Conservation (phyloP, 2,888 invertebrate genomes). For the Diabrotica balteata region DNA sequence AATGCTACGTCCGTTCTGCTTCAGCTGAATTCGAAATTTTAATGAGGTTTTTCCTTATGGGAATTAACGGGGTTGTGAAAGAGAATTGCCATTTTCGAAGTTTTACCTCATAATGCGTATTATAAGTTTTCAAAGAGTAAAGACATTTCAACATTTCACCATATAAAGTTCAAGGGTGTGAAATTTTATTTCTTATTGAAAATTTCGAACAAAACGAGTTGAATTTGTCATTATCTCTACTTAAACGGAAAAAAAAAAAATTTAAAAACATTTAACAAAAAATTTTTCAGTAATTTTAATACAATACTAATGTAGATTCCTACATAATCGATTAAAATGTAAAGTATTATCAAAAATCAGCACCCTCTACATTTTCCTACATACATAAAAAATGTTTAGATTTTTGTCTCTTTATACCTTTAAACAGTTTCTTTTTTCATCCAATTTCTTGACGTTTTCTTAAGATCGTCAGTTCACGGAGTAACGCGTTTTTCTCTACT, state of each 20-base stretch:
- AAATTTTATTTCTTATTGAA: neutral
- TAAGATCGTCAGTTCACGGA: too few species aligned
- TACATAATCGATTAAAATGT: too few species aligned
- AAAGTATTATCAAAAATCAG: too few species aligned
- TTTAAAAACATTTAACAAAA: too few species aligned
- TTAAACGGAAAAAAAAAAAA: neutral
- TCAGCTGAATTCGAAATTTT: conserved; percentile 14
- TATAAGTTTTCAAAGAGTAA: neutral
- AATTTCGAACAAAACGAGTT: neutral
- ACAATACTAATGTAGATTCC: too few species aligned
- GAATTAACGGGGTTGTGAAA: neutral
- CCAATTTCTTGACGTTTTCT: too few species aligned
- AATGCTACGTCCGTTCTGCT: conserved; percentile 18
- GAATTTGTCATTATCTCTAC: neutral
- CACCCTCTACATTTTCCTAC: too few species aligned
- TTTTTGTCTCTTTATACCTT: too few species aligned
- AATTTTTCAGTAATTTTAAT: too few species aligned
- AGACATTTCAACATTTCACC: neutral
- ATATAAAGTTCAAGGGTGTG: neutral
- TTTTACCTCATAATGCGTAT: neutral
- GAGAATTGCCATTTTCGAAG: neutral
- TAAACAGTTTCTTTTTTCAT: too few species aligned
- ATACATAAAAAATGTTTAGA: too few species aligned
- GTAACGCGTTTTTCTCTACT: too few species aligned
- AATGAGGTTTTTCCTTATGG: conserved; percentile 13